Conservation (phyloP, 2,888 invertebrate genomes). For the Lasioglossum oenotherae region DNA sequence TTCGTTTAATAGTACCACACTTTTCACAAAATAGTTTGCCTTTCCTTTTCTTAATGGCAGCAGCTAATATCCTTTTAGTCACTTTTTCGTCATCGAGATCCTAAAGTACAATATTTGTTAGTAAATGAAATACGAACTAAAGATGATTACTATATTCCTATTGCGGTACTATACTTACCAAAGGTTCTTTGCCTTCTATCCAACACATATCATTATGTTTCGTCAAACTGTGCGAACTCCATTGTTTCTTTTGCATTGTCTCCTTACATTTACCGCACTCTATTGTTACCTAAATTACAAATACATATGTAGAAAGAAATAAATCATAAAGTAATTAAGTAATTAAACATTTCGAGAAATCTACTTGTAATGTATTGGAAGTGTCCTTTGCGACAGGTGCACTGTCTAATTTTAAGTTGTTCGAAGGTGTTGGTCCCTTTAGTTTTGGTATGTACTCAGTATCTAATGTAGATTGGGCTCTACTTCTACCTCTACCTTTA, state of each 20-base stretch:
- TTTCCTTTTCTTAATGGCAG: conserved; percentile 82
- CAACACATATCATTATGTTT: conserved; percentile 87
- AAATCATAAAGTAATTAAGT: neutral
- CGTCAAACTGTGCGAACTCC: conserved; percentile 85
- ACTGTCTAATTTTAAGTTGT: neutral
- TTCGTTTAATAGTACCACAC: conserved; percentile 85
- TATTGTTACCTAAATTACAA: conserved; percentile 39
- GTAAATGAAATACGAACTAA: neutral
- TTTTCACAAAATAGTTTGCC: conserved; percentile 86
- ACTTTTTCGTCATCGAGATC: conserved; percentile 85
- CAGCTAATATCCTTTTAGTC: conserved; percentile 84
- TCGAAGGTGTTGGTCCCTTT: conserved; percentile 42
- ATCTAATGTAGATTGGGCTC: conserved; percentile 47
- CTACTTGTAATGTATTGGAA: conserved; percentile 30
- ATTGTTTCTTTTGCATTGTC: conserved; percentile 82
- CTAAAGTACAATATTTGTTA: conserved; percentile 80
- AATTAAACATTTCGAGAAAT: conserved; percentile 11
- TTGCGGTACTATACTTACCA: conserved; percentile 83
- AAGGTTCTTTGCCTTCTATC: conserved; percentile 85
- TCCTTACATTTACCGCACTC: conserved; percentile 85
- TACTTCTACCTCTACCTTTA: conserved; percentile 33
- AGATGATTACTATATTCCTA: conserved; percentile 1
- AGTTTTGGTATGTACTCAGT: conserved; percentile 63
- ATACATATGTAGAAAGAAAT: neutral
- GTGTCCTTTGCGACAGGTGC: neutral